A percentile compares a stretch with the other conserved stretches of the same genome.
Evolutionary conservation across 2,797 vertebrate genomes (phyloP).

Genomic region (Menidia menidia): DNA sequence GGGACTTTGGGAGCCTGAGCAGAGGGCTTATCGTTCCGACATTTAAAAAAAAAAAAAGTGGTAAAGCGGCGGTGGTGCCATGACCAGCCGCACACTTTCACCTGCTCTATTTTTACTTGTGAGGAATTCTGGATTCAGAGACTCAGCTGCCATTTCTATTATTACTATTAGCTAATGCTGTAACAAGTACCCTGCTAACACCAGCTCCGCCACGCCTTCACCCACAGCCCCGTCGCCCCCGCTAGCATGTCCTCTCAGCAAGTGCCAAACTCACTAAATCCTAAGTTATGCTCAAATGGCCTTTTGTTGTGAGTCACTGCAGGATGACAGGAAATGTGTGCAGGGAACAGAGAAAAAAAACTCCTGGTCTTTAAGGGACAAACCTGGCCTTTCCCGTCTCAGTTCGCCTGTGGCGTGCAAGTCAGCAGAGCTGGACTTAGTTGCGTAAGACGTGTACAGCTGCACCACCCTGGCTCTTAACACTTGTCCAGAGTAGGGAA

Average conservation of each 20-base stretch:
- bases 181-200: slow-evolving; percentile 74
- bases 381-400: slow-evolving; percentile 49
- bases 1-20: slow-evolving; percentile 4
- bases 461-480: slow-evolving; percentile 62
- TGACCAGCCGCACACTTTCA: slow-evolving; percentile 60
- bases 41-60: slow-evolving; percentile 51
- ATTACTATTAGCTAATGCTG: slow-evolving; percentile 83
- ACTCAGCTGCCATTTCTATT: slow-evolving; percentile 84
- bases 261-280: slow-evolving; percentile 31
- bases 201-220: slow-evolving; percentile 56
- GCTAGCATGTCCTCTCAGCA: slow-evolving; percentile 69
- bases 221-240: slow-evolving; percentile 54
- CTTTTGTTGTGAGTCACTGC: not conserved
- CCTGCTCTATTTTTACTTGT: slow-evolving; percentile 79
- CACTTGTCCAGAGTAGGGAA: slow-evolving; percentile 69
- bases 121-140: slow-evolving; percentile 79
- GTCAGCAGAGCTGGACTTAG: slow-evolving; percentile 75
- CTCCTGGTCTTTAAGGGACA: slow-evolving; percentile 43
- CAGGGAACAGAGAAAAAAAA: slow-evolving; percentile 16
- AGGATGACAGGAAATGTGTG: not conserved
- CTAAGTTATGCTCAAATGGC: not conserved
- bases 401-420: slow-evolving; percentile 56
- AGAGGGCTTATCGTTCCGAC: slow-evolving; percentile 37
- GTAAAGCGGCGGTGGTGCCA: slow-evolving; percentile 65
- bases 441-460: slow-evolving; percentile 67